Base-by-base conservation (phyloP, 2,113 vertebrate species). In the Ageneiosus marmoratus region DNA sequence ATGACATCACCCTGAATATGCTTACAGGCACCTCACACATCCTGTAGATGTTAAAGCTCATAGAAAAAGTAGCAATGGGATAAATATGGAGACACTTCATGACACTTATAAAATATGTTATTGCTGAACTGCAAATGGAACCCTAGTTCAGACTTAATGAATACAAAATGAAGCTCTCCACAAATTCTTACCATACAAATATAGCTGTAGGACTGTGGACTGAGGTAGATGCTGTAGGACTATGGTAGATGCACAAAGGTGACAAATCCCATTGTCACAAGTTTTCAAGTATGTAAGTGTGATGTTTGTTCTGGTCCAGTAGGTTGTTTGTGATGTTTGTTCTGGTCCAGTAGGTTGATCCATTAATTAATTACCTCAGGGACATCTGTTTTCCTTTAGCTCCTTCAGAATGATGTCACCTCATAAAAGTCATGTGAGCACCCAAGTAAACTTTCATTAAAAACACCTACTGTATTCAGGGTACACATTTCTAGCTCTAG, bases 341-440 rank as follows among this genome's bases (percentile, higher is more conserved):
- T 73, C 77, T 83, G 74, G 78, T 46, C 69, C 53, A 86, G 87
- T 84, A 77, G 88, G 84, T 83, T 75, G 81, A 89, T 89, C 65
- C 48, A 11, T 37, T 82, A 86, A 87, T 58, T 70, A 67, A 86
- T 77, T 81, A 80, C 81, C 88, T 74, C 83, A 5, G 72, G 80
- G 77, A 89, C 92, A 92, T 91, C 85, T 92, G 91, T 90, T 93
- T 92, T 88, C 88, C 84, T 82, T 93, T 91, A 91, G 85, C 87
- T 88, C 81, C 84, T 84, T 74, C 27, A 56, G 79, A 85, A 91
- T 92, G 90, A 93, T 89, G 89, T 93, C 92, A 93, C 85, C 86
- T 89, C 84, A 86, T 89, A 84, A 87, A 56, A 85, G 86, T 87
- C 91, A 91, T 91, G 87, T 88, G 89, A 84, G 89, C 82, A 80